Percentiles rank a stretch among this genome's conserved stretches.
Conservation (phyloP, 2,888 invertebrate species). For the Thecocarcelia acutangulata region DNA sequence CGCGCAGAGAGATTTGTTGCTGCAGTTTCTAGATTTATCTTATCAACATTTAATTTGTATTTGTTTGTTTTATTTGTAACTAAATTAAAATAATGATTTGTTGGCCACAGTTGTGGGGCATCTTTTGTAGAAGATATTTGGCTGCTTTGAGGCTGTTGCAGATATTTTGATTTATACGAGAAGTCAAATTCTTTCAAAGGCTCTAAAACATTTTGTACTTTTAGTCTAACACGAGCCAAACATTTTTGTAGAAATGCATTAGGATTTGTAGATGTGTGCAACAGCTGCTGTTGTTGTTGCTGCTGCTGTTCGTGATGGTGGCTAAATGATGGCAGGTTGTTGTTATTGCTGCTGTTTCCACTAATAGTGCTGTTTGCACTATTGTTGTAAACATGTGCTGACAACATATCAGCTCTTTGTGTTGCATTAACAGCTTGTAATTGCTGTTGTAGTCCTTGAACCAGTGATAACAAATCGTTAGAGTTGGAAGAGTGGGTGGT, state of each 20-base stretch:
- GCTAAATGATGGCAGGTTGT: slow-evolving; percentile 45
- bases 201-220: slow-evolving; percentile 74
- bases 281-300: slow-evolving; percentile 15
- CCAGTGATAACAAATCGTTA: not conserved
- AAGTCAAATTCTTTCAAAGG: slow-evolving; percentile 79
- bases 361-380: slow-evolving; percentile 5
- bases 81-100: slow-evolving; percentile 22
- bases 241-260: slow-evolving; percentile 70
- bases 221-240: slow-evolving; percentile 74
- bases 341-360: slow-evolving; percentile 13
- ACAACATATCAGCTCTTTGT: slow-evolving; percentile 18
- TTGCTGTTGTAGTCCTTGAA: slow-evolving; percentile 32
- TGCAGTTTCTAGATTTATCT: slow-evolving; percentile 61
- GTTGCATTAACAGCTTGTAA: slow-evolving; percentile 34
- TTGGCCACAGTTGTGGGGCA: slow-evolving; percentile 9
- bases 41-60: slow-evolving; percentile 70
- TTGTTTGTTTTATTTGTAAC: slow-evolving; percentile 27
- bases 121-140: not conserved
- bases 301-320: slow-evolving; percentile 23
- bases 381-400: slow-evolving; percentile 24
- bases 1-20: not conserved
- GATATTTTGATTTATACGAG: slow-evolving; percentile 72
- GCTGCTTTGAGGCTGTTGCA: slow-evolving; percentile 58
- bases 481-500: not conserved
- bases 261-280: not conserved